Conservation (phyloP, 2,888 invertebrate genomes). For the Sesamia inferens region DNA sequence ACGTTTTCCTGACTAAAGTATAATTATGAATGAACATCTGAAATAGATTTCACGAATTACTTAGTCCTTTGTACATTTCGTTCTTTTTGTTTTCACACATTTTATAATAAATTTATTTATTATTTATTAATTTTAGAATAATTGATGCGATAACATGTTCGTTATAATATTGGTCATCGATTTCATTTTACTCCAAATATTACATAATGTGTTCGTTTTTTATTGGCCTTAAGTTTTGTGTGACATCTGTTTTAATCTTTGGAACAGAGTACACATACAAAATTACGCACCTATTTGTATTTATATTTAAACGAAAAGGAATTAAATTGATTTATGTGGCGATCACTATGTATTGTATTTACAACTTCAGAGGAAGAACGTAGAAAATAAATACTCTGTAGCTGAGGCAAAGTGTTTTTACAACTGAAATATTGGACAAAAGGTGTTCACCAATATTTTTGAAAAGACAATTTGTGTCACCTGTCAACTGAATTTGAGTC, state of each 20-base stretch:
- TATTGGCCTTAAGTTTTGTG: neutral
- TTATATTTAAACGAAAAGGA: neutral
- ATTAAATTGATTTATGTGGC: neutral
- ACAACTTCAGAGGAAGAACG: neutral
- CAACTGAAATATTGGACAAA: neutral
- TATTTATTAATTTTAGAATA: too few species aligned
- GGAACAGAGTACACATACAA: conserved; percentile 8
- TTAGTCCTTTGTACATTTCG: neutral
- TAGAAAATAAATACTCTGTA: neutral
- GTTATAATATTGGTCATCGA: neutral
- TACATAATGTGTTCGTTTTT: neutral
- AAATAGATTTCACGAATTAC: neutral
- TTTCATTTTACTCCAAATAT: neutral
- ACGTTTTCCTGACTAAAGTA: neutral
- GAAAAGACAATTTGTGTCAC: neutral
- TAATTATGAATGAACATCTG: neutral
- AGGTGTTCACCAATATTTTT: neutral
- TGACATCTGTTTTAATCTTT: conserved; percentile 5
- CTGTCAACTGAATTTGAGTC: neutral
- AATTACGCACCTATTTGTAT: neutral
- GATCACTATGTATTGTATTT: neutral
- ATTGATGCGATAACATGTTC: neutral
- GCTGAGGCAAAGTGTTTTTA: neutral
- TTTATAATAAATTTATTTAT: too few species aligned
- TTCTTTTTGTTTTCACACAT: neutral